Percentiles rank a stretch among this genome's conserved stretches.
These are phyloP conservation scores for Tachypleus tridentatus DNA, from an alignment of 1,140 invertebrate genomes.

Conservation along the genomic window DNA sequence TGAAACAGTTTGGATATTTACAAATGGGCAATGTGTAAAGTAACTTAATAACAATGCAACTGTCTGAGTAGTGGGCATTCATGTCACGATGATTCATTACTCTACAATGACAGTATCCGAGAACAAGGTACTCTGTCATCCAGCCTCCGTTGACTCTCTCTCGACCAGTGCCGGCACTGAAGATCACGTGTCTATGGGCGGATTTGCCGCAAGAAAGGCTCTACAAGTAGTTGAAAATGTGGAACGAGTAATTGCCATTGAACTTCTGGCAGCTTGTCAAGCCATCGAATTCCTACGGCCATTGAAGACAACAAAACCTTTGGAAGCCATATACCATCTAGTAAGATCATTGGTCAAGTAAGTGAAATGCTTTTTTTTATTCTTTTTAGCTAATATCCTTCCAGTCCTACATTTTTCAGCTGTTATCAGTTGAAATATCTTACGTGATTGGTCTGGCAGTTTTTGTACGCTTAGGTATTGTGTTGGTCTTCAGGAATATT, in stretches of 20 bases:
- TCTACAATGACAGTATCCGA: slow-evolving; percentile 55
- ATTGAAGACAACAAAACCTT: slow-evolving; percentile 50
- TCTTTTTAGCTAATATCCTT: not conserved
- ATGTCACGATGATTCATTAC: too few relatives aligned
- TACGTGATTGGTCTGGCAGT: too few relatives aligned
- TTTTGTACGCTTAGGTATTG: too few relatives aligned
- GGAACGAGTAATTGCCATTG: slow-evolving; percentile 55
- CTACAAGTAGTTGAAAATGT: slow-evolving; percentile 52
- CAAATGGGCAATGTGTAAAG: too few relatives aligned
- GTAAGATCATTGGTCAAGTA: slow-evolving; percentile 45
- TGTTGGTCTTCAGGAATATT: too few relatives aligned
- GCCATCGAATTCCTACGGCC: slow-evolving; percentile 61
- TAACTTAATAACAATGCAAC: too few relatives aligned
- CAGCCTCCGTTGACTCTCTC: slow-evolving; percentile 55
- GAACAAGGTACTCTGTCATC: slow-evolving; percentile 63
- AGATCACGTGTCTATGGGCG: slow-evolving; percentile 65
- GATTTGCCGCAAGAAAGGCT: slow-evolving; percentile 54
- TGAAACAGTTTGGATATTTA: too few relatives aligned
- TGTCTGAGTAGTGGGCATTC: too few relatives aligned
- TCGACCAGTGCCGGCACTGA: slow-evolving; percentile 61
- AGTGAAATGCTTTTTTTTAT: slow-evolving; percentile 11
- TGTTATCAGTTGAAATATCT: too few relatives aligned
- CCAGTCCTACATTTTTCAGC: too few relatives aligned
- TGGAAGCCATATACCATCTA: slow-evolving; percentile 53
- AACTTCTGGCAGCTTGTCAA: slow-evolving; percentile 56